Evolutionary conservation across 1,140 invertebrate species (phyloP).

Genomic region (Megalopta genalis): DNA sequence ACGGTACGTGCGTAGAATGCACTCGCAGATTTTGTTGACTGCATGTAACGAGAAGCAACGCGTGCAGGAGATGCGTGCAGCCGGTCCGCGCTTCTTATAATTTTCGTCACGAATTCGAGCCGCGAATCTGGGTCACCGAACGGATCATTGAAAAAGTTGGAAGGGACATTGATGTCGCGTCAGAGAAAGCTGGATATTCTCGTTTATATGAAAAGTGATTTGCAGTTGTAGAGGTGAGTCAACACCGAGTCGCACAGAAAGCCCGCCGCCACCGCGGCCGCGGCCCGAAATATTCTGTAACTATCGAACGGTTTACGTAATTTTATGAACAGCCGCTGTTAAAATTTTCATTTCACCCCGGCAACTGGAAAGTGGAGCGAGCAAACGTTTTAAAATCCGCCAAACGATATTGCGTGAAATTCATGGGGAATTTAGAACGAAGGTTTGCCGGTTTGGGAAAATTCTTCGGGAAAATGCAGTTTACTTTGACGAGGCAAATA

Average conservation of each 20-base stretch:
- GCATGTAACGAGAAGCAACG: background rate
- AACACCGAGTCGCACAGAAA: background rate
- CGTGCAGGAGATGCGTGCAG: background rate
- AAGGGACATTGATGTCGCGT: constrained; percentile 20
- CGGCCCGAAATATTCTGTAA: constrained; percentile 20
- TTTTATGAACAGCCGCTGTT: constrained; percentile 19
- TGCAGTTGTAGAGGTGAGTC: background rate
- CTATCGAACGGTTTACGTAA: constrained; percentile 33
- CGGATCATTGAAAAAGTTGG: constrained; percentile 43
- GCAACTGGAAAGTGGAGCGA: background rate
- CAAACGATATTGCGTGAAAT: background rate
- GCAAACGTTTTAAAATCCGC: constrained; percentile 7
- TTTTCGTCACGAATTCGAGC: constrained; percentile 23
- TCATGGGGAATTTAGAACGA: constrained; percentile 6
- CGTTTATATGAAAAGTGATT: constrained; percentile 29
- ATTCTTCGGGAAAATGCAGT: background rate
- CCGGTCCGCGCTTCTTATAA: constrained; percentile 14
- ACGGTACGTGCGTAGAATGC: background rate
- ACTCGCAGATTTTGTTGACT: background rate
- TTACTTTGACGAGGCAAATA: background rate
- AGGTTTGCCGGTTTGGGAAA: background rate
- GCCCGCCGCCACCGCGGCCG: background rate
- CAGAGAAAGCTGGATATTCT: constrained; percentile 9
- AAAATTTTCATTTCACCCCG: constrained; percentile 20
- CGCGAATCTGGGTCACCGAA: constrained; percentile 11